These are phyloP conservation scores for Diacarnus erythraeanus DNA, from an alignment of 37 sponge, comb jelly and placozoan species.

Conservation along the genomic window DNA sequence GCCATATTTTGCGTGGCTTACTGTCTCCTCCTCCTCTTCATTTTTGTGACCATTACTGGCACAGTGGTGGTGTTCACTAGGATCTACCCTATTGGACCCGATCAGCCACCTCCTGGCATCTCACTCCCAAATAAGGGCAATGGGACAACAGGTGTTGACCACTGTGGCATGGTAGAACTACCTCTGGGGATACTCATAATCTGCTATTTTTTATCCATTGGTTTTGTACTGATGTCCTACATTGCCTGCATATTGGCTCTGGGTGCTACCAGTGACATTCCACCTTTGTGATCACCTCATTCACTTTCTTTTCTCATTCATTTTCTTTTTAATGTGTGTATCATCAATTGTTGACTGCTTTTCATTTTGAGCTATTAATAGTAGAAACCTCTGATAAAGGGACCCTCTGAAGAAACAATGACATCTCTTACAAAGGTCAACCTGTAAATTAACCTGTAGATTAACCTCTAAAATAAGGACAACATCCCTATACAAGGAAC, in stretches of 20 bases:
- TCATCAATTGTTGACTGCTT: neutral
- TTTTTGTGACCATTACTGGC: conserved; percentile 28
- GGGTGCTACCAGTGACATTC: conserved; percentile 55
- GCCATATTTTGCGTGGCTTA: conserved; percentile 58
- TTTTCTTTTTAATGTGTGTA: neutral
- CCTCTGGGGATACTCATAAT: conserved; percentile 42
- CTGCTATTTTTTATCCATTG: conserved; percentile 21
- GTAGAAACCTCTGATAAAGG: too few species aligned
- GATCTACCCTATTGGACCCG: conserved; percentile 24
- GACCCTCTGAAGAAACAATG: too few species aligned
- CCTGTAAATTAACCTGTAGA: too few species aligned
- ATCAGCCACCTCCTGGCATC: conserved; percentile 22
- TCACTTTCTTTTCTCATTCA: neutral
- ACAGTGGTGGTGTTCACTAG: conserved; percentile 48
- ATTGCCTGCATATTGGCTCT: conserved; percentile 39
- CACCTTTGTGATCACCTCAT: neutral
- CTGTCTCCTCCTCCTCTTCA: conserved; percentile 59
- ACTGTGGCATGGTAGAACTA: conserved; percentile 35
- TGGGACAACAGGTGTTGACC: neutral
- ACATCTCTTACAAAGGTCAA: too few species aligned
- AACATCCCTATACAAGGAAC: too few species aligned
- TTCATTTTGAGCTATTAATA: neutral
- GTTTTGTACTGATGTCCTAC: conserved; percentile 39
- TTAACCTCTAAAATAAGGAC: too few species aligned
- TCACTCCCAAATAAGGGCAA: neutral